Percentiles rank a stretch among this genome's conserved stretches.
These are phyloP conservation scores for Sebastes itinus DNA, from an alignment of 2,797 vertebrate genomes.

Conservation along the genomic window DNA sequence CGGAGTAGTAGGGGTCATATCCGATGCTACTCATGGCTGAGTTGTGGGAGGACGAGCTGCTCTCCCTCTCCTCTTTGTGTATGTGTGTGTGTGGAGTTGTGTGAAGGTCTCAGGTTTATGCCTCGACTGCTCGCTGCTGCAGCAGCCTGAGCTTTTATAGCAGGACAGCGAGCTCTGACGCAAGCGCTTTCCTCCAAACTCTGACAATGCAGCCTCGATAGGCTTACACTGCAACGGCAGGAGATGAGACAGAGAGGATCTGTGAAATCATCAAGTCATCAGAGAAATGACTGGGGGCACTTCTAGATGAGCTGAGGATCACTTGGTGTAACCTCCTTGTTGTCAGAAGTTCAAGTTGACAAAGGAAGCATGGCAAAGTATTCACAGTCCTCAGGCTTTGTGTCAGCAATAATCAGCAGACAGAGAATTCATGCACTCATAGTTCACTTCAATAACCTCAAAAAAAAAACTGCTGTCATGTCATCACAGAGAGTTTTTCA, in stretches of 20 bases:
- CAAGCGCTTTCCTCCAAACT: constrained; percentile 69
- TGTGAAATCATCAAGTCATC: no score
- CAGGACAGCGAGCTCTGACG: constrained; percentile 75
- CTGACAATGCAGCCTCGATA: constrained; percentile 83
- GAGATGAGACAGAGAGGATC: constrained; percentile 19
- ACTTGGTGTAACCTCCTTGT: not conserved
- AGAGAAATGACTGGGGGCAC: no score
- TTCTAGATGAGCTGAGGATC: not conserved
- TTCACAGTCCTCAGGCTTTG: not conserved
- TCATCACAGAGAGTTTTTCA: not conserved
- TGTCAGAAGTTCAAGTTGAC: not conserved
- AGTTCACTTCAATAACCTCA: no score
- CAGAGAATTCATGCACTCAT: not conserved
- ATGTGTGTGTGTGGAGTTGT: constrained; percentile 29
- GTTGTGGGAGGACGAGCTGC: constrained; percentile 64
- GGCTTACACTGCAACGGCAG: constrained; percentile 62
- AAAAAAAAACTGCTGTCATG: not conserved
- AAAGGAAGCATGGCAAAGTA: not conserved
- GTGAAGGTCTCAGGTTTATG: constrained; percentile 66
- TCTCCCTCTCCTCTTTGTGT: constrained; percentile 60
- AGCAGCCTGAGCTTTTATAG: constrained; percentile 80
- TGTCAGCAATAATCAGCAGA: not conserved
- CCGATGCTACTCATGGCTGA: constrained; percentile 89
- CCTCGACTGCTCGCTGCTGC: constrained; percentile 76
- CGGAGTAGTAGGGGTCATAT: constrained; percentile 91